Evolutionary conservation across 2,888 invertebrate genomes (phyloP), one percentile per base, ranked within the genome.

Genomic region (Sinhomidia bicolor): DNA sequence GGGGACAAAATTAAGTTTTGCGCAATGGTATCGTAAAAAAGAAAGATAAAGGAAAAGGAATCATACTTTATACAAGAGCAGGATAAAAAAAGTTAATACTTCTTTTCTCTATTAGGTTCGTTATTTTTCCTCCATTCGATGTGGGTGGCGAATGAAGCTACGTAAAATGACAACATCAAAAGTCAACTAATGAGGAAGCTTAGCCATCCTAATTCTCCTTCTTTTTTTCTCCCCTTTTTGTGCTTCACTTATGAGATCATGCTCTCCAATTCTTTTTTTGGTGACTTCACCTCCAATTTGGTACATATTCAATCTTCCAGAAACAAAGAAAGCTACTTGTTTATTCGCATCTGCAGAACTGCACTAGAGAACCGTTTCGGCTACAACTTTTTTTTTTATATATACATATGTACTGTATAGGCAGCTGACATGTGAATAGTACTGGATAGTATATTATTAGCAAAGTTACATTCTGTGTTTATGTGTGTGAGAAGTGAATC

Each of bases 151-250:
- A 57, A 20, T 65, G 32, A 65, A 65, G 32, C 17, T 20, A 71
- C 17, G 14, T 41, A 80, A 65, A 65, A 47, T 14, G 36, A 36
- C 20, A 36, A 65, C 79, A 65, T 81, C 65, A 81, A 47, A 81
- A 81, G 65, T 41, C 26, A 26, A 20, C 32, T 82, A 82, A 82
- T 68, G 68, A 82, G 82, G 51, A 68, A 68, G 68, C 68, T 20
- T 80, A 36, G 76, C 57, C 36, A 10, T n/a, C 10, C 29, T 79
- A 44, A 44, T 41, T 65, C 29, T 17, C 51, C 62, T 82, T 81
- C 51, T 29, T 44, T 47, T 41, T 12, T 32, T 82, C 51, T 20
- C 4, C n/a, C 6, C 54, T 65, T 79, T 57, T 57, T 12, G 32
- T 71, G 20, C 20, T 32, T 26, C 12, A 7, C 65, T 23, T 12